phyloP scores from a whole-genome alignment of 2,797 vertebrate species.

The Coracias cyanogaster region DNA sequence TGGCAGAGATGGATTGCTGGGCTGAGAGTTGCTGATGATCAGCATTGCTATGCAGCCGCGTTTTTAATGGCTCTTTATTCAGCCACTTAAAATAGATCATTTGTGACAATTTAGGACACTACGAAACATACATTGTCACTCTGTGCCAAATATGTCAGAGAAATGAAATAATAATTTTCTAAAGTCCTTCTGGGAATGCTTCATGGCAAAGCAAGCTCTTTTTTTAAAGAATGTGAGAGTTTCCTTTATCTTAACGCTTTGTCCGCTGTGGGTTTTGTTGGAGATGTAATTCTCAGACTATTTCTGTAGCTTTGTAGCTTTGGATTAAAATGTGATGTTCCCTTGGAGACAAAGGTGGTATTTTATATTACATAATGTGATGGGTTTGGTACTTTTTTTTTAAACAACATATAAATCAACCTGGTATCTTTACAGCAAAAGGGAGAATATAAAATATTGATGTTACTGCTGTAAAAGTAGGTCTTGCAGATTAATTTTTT shows the following conservation, averaged over 20 bases:
- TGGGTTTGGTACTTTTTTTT: background rate
- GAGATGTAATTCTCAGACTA: background rate
- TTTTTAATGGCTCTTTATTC: background rate
- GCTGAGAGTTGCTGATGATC: background rate
- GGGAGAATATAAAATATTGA: constrained; percentile 15
- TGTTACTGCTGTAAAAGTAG: constrained; percentile 19
- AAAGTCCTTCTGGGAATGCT: background rate
- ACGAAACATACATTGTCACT: background rate
- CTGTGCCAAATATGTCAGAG: background rate
- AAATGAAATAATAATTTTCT: background rate
- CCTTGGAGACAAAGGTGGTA: constrained; percentile 14
- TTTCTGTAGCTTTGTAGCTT: constrained; percentile 8
- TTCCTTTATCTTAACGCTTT: constrained; percentile 3
- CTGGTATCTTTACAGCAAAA: constrained; percentile 2
- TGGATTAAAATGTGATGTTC: constrained; percentile 48
- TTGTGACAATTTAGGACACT: background rate
- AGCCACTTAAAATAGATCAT: background rate
- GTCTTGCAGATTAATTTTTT: constrained; percentile 10
- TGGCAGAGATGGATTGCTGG: background rate
- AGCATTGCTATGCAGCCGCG: background rate
- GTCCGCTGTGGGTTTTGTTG: background rate
- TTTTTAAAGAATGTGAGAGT: background rate
- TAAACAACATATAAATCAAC: background rate
- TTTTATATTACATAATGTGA: background rate
- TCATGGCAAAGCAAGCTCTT: background rate